Evolutionary conservation across 2,113 vertebrate genomes (phyloP).

Genomic region (Orycteropus afer): DNA sequence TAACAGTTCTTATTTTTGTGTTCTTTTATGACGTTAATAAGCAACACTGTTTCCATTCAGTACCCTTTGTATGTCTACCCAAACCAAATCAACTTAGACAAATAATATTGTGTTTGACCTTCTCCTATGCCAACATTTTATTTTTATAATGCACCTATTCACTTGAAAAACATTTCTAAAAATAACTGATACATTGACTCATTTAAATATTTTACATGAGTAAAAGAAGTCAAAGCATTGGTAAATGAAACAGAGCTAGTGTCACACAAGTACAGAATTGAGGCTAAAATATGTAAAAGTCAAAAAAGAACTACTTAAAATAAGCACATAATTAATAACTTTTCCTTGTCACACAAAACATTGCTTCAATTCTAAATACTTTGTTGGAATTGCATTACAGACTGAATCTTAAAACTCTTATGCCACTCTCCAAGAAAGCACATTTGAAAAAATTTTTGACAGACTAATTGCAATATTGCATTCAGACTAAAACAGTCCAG

Average conservation of each 20-base stretch:
- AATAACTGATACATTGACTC: neutral
- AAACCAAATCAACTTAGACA: neutral
- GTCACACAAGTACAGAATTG: neutral
- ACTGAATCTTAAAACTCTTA: neutral
- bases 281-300: neutral
- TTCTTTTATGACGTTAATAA: neutral
- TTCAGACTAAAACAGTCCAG: neutral
- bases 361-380: neutral
- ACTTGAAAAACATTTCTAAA: neutral
- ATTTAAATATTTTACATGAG: neutral
- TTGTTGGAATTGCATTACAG: neutral
- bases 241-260: neutral
- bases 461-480: neutral
- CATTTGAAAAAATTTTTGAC: constrained; percentile 2
- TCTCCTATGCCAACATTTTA: neutral
- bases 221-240: neutral
- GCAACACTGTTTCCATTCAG: neutral
- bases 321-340: neutral
- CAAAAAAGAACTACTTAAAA: neutral
- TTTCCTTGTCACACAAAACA: neutral
- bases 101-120: neutral
- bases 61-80: neutral
- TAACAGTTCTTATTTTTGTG: neutral
- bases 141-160: neutral
- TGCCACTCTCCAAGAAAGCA: neutral